Evolutionary conservation across 2,888 invertebrate species (phyloP), one percentile per base, ranked within the genome.

Genomic region (Himalopsyche anomala): DNA sequence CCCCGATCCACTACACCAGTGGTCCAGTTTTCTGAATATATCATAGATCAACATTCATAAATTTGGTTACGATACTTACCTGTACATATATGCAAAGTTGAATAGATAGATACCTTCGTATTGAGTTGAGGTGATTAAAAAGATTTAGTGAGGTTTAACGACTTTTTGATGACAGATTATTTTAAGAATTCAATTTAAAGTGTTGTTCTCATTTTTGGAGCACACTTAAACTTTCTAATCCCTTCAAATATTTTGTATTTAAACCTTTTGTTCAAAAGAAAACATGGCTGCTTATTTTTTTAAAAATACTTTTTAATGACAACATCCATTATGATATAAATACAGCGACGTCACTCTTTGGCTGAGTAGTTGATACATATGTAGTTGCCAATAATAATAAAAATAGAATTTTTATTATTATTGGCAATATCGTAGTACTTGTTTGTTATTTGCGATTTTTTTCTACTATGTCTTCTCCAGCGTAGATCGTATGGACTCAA

Each of bases 111-210:
- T 62, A 62, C 62, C 62, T 62, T 12, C 28, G 19, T 62, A 28
- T 62, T n/a, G 19, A 62, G 19, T 62, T 62, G 62, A 56, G 5
- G 62, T 28, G 62, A 62, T 62, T 19, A 62, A 62, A 19, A 62
- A 62, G 62, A 62, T 62, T 62, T 62, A 62, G 62, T 62, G 62
- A 11, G 62, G 62, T 62, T 62, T 62, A 62, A 62, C 62, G 62
- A 62, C 62, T 62, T 62, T 19, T 62, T 62, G 62, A 62, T 62
- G 62, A 19, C 62, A 19, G 62, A 62, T 62, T 62, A 62, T 62
- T 19, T 19, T 19, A 62, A 62, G 62, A 62, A 62, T 62, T 62
- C 19, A 19, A 62, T 62, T 62, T 62, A 62, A 62, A 62, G 19
- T 62, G n/a, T 62, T 62, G 62, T 62, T 62, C 62, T 19, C 62